phyloP scores from a whole-genome alignment of 2,113 vertebrate species.

The Prolemur simus region DNA sequence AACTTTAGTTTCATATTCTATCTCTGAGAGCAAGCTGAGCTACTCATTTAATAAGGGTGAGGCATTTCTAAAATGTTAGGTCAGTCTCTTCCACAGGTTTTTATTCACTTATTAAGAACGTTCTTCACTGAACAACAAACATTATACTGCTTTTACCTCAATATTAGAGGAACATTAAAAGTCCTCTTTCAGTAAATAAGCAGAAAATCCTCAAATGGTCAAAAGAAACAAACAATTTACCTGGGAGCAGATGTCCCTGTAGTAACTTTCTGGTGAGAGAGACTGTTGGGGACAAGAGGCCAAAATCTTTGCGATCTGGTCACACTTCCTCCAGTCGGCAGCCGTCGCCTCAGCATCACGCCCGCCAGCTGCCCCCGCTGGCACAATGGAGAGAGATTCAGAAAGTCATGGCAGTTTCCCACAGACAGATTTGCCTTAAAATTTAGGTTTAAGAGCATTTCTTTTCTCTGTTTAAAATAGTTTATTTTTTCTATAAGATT shows the following conservation, averaged over 20 bases:
- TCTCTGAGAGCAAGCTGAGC: not conserved
- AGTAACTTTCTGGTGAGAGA: conserved; percentile 90
- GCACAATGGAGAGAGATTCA: conserved; percentile 51
- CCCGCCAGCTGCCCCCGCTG: conserved; percentile 82
- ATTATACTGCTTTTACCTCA: conserved; percentile 5
- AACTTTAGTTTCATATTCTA: conserved; percentile 1
- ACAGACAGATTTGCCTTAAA: not conserved
- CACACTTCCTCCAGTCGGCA: conserved; percentile 95
- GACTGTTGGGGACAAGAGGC: conserved; percentile 94
- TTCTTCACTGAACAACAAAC: not conserved
- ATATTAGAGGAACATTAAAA: not conserved
- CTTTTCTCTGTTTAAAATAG: not conserved
- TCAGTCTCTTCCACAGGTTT: not conserved
- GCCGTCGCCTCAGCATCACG: conserved; percentile 81
- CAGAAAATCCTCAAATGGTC: not conserved
- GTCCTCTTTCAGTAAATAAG: not conserved
- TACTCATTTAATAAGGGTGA: not conserved
- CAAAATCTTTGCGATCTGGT: conserved; percentile 91
- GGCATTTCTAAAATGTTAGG: not conserved
- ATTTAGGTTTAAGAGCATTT: not conserved
- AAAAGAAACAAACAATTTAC: conserved; percentile 75
- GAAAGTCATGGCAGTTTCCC: not conserved
- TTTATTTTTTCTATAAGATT: not conserved
- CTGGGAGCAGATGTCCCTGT: conserved; percentile 92
- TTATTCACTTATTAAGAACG: not conserved